Conservation (phyloP, 1,140 invertebrate species). For the Zaprionus kolodkinae region DNA sequence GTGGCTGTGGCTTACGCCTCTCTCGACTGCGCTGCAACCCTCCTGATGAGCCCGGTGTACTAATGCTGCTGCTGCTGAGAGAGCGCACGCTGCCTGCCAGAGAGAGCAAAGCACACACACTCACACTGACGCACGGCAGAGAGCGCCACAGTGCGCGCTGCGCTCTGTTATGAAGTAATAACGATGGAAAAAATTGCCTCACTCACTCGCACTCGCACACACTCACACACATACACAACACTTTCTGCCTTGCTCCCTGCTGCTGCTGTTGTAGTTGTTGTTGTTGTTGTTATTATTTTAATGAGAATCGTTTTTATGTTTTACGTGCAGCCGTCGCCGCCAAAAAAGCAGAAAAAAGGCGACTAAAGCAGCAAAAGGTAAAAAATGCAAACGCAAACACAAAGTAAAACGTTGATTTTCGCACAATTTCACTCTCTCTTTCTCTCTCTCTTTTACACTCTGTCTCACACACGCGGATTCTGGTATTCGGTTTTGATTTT, state of each 20-base stretch:
- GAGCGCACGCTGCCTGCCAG: constrained; percentile 11
- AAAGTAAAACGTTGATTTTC: constrained; percentile 11
- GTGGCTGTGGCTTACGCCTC: constrained; percentile 24
- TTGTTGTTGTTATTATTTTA: constrained; percentile 41
- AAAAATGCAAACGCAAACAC: not conserved
- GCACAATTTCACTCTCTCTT: not conserved
- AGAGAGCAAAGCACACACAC: constrained; percentile 2
- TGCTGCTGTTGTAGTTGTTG: constrained; percentile 14
- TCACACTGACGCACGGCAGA: constrained; percentile 9
- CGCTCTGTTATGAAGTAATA: constrained; percentile 71
- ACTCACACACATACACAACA: constrained; percentile 24
- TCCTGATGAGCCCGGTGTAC: constrained; percentile 22
- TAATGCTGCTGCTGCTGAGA: constrained; percentile 10
- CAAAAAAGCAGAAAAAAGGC: constrained; percentile 32
- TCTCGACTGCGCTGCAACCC: constrained; percentile 22
- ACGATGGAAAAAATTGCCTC: constrained; percentile 55
- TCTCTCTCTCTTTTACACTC: not conserved
- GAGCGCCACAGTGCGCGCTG: constrained; percentile 5
- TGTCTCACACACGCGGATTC: constrained; percentile 7
- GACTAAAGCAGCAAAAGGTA: constrained; percentile 19
- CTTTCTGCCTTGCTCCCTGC: constrained; percentile 22
- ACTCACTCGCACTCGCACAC: constrained; percentile 12
- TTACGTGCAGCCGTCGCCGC: constrained; percentile 48
- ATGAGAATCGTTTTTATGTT: constrained; percentile 47
- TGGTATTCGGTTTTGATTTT: not conserved